phyloP scores from a whole-genome alignment of 2,113 vertebrate genomes.

The Anser brachyrhynchus region DNA sequence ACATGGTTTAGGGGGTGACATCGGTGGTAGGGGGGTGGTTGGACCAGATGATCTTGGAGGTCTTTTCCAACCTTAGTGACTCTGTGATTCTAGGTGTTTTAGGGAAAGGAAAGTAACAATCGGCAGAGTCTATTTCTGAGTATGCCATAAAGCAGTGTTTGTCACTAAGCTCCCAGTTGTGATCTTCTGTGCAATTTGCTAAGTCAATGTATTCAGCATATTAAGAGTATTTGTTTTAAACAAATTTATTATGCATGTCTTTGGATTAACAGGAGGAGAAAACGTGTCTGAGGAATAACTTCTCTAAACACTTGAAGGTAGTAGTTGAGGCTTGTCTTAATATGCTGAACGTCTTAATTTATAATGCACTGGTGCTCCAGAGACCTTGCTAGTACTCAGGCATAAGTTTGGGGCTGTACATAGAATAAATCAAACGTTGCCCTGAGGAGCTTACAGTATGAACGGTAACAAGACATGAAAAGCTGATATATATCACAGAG shows the following conservation, averaged over 20 bases:
- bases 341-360: not conserved
- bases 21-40: no score
- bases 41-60: no score
- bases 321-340: not conserved
- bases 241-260: not conserved
- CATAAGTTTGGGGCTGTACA: rapidly evolving
- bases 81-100: not conserved
- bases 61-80: no score
- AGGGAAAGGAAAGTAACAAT: not conserved
- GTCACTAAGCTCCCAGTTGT: not conserved
- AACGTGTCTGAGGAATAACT: not conserved
- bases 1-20: no score
- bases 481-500: not conserved
- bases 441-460: not conserved
- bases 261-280: not conserved
- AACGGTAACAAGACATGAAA: not conserved
- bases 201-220: not conserved
- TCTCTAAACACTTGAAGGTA: not conserved
- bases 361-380: not conserved
- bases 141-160: not conserved
- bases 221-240: not conserved
- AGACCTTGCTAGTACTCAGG: not conserved
- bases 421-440: not conserved
- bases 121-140: not conserved
- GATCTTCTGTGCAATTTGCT: not conserved